phyloP scores from a whole-genome alignment of 2,113 vertebrate species.

The Dasyprocta punctata region DNA sequence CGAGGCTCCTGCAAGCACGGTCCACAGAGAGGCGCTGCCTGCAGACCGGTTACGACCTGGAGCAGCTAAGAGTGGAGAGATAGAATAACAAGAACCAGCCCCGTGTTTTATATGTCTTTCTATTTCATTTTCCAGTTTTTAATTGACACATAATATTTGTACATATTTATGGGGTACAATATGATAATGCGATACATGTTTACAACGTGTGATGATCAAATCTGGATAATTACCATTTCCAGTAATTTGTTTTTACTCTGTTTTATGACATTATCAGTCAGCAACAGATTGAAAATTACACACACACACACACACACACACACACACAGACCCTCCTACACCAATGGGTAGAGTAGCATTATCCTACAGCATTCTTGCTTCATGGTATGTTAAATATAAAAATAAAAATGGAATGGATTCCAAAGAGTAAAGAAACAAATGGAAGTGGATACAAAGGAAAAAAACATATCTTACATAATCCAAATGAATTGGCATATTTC shows the following conservation, averaged over 20 bases:
- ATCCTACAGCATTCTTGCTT: not conserved
- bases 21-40: not conserved
- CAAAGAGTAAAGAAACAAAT: not conserved
- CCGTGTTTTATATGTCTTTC: not conserved
- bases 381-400: not conserved
- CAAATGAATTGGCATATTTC: not conserved
- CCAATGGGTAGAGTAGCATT: not conserved
- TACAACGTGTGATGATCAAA: not conserved
- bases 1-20: too few species aligned
- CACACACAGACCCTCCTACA: not conserved
- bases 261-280: not conserved
- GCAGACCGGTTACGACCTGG: not conserved
- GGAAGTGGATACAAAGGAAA: not conserved
- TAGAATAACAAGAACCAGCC: not conserved
- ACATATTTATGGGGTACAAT: not conserved
- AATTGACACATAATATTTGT: not conserved
- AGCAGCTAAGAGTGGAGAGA: not conserved
- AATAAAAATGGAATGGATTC: constrained; percentile 1
- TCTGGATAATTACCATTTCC: constrained; percentile 15
- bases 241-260: not conserved
- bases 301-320: not conserved
- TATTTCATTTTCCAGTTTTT: constrained; percentile 17
- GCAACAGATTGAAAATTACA: constrained; percentile 17
- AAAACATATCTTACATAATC: not conserved
- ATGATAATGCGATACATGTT: not conserved